Base-by-base conservation (phyloP, 2,888 invertebrate species). In the Mythimna pallens region DNA sequence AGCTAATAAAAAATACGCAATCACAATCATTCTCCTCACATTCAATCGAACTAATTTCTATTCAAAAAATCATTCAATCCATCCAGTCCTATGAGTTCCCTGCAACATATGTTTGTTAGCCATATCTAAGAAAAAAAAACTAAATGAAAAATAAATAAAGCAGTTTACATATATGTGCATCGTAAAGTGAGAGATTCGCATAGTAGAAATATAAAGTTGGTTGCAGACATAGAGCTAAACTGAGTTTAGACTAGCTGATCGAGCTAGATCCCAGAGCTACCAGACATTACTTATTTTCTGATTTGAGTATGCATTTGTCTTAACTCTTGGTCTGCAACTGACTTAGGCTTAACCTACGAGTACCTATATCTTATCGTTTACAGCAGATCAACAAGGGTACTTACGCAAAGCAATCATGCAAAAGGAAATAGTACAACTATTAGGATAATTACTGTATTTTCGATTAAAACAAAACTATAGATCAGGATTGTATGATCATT, bases 81-180 rank as follows among this genome's bases (percentile, higher is more conserved):
- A 54, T 9, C 34, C 71, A 54, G 43, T 61, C 20, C 12, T 62
- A 75, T 62, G 30, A 67, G 36, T 68, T 17, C 55, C 43, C 40
- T 57, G 54, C 61, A 76, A 70, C 54, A 36, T 43, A 76, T 50
- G 55, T 62, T 70, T 62, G 61, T 62, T 74, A 76, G 47, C 69
- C 20, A 68, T 36, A 69, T 76, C 65, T 68, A 68, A 61, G 47
- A 74, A 75, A 65, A 72, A 73, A 73, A 73, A 58, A 50, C 50
- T 58, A 57, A 68, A 73, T 34, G 50, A 59, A 61, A 68, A 55
- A 69, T 20, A 69, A 40, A 69, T 47, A 47, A 74, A 76, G 76
- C 76, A 62, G 17, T 55, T 40, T 52, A 58, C 14, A 36, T n/a
- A 47, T 34, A 17, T 17, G 30, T n/a, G 36, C 6, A 36, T 36